Evolutionary conservation across 2,888 invertebrate genomes (phyloP), one percentile per base, ranked within the genome.

Genomic region (Cataglyphis albicans): DNA sequence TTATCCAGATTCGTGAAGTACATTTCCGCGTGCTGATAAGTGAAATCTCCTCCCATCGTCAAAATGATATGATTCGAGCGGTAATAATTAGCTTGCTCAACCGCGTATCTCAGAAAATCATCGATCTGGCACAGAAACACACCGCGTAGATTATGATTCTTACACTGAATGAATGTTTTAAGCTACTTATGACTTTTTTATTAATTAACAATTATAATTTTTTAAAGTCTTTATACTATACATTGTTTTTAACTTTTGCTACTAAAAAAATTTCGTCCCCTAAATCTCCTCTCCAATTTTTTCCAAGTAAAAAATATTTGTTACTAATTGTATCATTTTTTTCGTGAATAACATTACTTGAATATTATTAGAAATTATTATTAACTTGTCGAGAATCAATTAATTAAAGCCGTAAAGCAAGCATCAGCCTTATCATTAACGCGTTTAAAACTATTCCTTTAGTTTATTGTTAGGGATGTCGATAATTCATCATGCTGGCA

Each of bases 21-120:
- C 94, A 96, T 96, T 84, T 96, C 95, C 0, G 98, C 98, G 91
- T 97, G 96, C 92, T 97, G 97, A 93, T 98, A 99, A 10, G 97
- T 97, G 93, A 99, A 99, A 95, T 99, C 98, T 41, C 97, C 97
- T 0, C 99, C 99, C 98, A 98, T 98, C 0, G 98, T 98, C 81
- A 98, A 93, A 78, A 98, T 96, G 0, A 98, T 95, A 93, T 98
- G 97, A 90, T 97, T 96, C 1, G 97, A 97, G 48, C 95, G 95
- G 93, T 97, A 98, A 73, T 94, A 92, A 18, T 93, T 91, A 0
- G 96, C 95, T 95, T 97, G 96, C 0, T 91, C 92, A 48, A 92
- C 92, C n/a, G 96, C 95, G 91, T 96, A 96, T 10, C 95, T 92
- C 86, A 96, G 91, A 92, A 97, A 97, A 0, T 91, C 87, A 70